These are phyloP conservation scores for Channa maculata DNA, from an alignment of 2,113 vertebrate species.

Conservation along the genomic window DNA sequence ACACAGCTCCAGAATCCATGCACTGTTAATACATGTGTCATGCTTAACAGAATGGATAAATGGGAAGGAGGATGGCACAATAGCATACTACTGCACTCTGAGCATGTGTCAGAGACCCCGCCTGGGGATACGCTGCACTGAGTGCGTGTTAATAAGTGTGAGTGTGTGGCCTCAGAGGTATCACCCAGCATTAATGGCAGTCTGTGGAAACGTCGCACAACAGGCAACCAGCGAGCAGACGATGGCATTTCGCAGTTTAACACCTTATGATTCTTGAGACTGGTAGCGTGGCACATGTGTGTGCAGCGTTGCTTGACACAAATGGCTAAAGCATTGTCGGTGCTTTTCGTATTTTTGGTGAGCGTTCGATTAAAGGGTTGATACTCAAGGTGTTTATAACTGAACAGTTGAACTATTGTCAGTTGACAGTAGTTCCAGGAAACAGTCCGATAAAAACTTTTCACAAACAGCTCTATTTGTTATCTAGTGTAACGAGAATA, in stretches of 20 bases:
- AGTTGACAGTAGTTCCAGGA: too few species aligned
- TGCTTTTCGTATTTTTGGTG: too few species aligned
- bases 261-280: background rate
- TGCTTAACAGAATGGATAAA: constrained; percentile 86
- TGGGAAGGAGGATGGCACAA: constrained; percentile 78
- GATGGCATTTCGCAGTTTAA: constrained; percentile 38
- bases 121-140: constrained; percentile 56
- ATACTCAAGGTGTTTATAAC: too few species aligned
- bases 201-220: constrained; percentile 43
- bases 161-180: constrained; percentile 50
- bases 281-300: constrained; percentile 15
- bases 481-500: background rate
- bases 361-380: too few species aligned
- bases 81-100: constrained; percentile 71
- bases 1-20: constrained; percentile 83
- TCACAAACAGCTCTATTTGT: background rate
- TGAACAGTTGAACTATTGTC: too few species aligned
- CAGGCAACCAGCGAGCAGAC: constrained; percentile 26
- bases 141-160: constrained; percentile 51
- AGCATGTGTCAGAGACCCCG: constrained; percentile 70
- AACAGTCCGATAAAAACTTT: background rate
- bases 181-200: constrained; percentile 60
- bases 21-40: constrained; percentile 84
- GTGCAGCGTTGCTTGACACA: too few species aligned
- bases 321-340: too few species aligned